Conservation (phyloP, 2,113 vertebrate species). For the Caranx ignobilis region DNA sequence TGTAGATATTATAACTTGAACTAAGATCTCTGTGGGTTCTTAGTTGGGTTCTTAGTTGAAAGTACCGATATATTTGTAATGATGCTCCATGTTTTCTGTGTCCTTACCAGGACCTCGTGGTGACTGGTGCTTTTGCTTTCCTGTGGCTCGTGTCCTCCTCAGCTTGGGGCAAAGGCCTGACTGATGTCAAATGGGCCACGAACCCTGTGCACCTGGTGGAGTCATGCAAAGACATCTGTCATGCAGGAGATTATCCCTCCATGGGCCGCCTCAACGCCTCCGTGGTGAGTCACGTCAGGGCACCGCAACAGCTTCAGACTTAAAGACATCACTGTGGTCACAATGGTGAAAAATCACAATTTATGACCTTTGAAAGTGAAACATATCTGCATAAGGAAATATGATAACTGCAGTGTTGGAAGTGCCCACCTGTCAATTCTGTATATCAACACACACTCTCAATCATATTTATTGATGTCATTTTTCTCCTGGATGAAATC, state of each 20-base stretch:
- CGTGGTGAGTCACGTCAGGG: conserved; percentile 86
- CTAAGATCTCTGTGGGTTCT: not conserved
- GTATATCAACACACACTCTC: no score
- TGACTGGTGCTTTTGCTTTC: conserved; percentile 92
- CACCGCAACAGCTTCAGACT: no score
- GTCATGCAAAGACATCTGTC: conserved; percentile 75
- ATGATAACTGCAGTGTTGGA: no score
- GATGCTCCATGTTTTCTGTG: not conserved
- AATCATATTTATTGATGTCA: no score
- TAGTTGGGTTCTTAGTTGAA: not conserved
- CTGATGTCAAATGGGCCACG: conserved; percentile 90
- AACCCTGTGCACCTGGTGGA: conserved; percentile 79
- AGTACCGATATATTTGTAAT: not conserved
- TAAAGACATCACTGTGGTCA: no score
- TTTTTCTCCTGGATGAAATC: no score
- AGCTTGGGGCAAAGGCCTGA: conserved; percentile 94
- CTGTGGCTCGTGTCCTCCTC: conserved; percentile 95
- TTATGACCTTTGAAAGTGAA: no score
- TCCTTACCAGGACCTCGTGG: conserved; percentile 87
- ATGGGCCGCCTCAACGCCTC: conserved; percentile 95
- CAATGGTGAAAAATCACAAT: no score
- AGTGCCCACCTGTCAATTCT: no score
- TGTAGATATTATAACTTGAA: not conserved
- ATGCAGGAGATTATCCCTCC: conserved; percentile 75
- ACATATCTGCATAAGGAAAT: no score